Evolutionary conservation across 2,113 vertebrate species (phyloP), one percentile per base, ranked within the genome.

Genomic region (Chiloscyllium plagiosum): DNA sequence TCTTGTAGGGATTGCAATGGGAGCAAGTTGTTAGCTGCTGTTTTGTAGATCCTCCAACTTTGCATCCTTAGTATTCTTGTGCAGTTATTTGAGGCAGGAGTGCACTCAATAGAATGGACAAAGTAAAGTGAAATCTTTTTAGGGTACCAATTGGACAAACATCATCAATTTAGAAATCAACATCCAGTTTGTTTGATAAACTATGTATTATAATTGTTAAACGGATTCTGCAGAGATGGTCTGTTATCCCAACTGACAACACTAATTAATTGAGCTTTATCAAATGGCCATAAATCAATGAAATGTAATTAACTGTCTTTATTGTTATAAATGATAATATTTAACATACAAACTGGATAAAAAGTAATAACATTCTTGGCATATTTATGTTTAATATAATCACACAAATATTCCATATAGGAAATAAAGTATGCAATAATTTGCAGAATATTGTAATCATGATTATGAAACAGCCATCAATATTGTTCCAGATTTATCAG

Each of bases 321-420:
- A 15, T 66, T 33, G 33, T n/a, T 92, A 66, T 93, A 66, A 93
- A 93, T 93, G 89, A 93, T 29, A 89, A 89, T 68, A 93, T 93
- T 93, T 93, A 66, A 93, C 19, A 4, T 93, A 66, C n/a, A 66
- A 90, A 29, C 29, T 68, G 33, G n/a, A 66, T 93, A 93, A n/a
- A 61, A 93, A 68, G 66, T 33, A 93, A 93, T 93, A 93, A 66
- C 29, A 66, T 93, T 93, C n/a, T 68, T 68, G 33, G 33, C 37
- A n/a, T 7, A 22, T 68, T 93, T 93, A 37, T 10, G 66, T 66
- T 93, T 66, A 65, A 68, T 20, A 61, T 29, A 90, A 56, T 26
- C 17, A 0, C 52, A 15, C 50, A 33, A n/a, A 66, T 37, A 66
- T 10, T 6, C 2, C 22, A 22, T 10, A 7, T 93, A n/a, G n/a